Evolutionary conservation across 2,113 vertebrate species (phyloP).

Genomic region (Urocolius indicus): DNA sequence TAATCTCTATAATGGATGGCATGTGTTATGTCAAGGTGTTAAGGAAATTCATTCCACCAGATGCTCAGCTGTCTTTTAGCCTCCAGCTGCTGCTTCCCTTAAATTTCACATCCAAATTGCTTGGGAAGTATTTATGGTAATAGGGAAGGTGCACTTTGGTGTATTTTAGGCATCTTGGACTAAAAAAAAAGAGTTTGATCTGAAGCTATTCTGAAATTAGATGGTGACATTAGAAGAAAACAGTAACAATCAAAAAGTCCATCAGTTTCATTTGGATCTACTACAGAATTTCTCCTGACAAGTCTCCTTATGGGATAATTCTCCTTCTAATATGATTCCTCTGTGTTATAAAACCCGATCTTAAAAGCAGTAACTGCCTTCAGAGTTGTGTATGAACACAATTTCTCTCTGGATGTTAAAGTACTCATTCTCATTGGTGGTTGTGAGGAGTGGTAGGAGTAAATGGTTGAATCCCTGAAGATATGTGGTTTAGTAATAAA

Average conservation of each 20-base stretch:
- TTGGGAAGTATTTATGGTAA: slow-evolving; percentile 60
- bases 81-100: slow-evolving; percentile 54
- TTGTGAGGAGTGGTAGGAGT: neutral
- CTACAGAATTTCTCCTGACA: neutral
- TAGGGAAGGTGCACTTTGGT: slow-evolving; percentile 32
- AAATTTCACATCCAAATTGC: slow-evolving; percentile 2
- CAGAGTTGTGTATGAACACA: neutral
- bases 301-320: neutral
- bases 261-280: neutral
- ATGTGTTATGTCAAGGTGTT: neutral
- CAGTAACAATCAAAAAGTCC: neutral
- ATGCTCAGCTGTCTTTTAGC: slow-evolving; percentile 41
- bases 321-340: neutral
- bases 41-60: neutral
- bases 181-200: neutral
- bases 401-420: neutral
- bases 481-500: neutral
- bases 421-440: neutral
- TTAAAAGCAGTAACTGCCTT: neutral
- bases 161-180: slow-evolving; percentile 27
- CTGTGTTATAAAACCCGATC: neutral
- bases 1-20: slow-evolving; percentile 29
- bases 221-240: neutral
- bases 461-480: neutral
- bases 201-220: slow-evolving; percentile 29